These are phyloP conservation scores for Leptobrachium ailaonicum DNA, from an alignment of 2,113 vertebrate genomes.

Conservation along the genomic window DNA sequence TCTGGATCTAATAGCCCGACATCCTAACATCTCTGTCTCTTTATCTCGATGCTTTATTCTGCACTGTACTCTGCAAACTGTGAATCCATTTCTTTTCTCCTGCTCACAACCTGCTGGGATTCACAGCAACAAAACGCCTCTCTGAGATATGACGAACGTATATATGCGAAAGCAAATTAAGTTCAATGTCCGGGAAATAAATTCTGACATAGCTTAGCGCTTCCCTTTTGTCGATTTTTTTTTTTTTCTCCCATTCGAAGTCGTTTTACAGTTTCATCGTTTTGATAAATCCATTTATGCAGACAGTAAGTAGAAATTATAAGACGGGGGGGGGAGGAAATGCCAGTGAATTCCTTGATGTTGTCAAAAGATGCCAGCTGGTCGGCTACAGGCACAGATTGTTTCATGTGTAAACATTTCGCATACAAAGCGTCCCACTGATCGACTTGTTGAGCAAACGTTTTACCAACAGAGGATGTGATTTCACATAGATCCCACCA, in stretches of 20 bases:
- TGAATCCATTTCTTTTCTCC: background rate
- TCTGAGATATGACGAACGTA: background rate
- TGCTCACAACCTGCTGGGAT: conserved; percentile 18
- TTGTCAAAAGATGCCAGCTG: background rate
- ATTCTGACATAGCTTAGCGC: conserved; percentile 4
- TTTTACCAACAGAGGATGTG: background rate
- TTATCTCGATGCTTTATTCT: background rate
- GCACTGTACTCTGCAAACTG: background rate
- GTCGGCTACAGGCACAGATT: background rate
- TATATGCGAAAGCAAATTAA: conserved; percentile 12
- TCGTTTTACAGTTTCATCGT: background rate
- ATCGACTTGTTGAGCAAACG: background rate
- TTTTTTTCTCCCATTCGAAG: conserved; percentile 19
- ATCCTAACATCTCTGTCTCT: background rate
- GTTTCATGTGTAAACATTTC: background rate
- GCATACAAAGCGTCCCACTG: too few relatives aligned
- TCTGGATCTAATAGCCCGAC: background rate
- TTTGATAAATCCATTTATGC: conserved; percentile 26
- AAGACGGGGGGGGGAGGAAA: background rate
- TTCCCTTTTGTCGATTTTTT: background rate
- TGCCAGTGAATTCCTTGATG: background rate
- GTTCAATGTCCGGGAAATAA: background rate
- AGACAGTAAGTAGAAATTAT: background rate
- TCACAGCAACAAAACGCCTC: conserved; percentile 10
- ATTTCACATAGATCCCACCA: too few relatives aligned